Percentiles rank a stretch among this genome's conserved stretches.
phyloP scores from a whole-genome alignment of 2,888 invertebrate species.

The Deilephila porcellus region DNA sequence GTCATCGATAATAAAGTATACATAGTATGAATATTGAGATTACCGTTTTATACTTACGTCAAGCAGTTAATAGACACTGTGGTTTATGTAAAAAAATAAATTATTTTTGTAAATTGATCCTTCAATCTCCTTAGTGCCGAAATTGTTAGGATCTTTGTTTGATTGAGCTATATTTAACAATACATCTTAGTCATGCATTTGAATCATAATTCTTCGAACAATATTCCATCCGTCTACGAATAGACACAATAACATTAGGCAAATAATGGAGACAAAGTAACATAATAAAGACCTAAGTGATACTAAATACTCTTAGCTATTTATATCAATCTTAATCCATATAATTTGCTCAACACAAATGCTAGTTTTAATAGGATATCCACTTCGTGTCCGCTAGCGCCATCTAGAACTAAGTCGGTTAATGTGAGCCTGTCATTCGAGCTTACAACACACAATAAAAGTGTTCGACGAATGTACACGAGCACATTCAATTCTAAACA shows the following conservation, averaged over 20 bases:
- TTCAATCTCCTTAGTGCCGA: too few species aligned
- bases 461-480: constrained; percentile 48
- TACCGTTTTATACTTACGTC: too few species aligned
- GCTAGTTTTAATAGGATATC: not conserved
- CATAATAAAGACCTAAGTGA: not conserved
- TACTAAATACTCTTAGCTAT: not conserved
- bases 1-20: too few species aligned
- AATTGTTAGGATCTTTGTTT: too few species aligned
- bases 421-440: constrained; percentile 49
- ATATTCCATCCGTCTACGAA: not conserved
- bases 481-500: constrained; percentile 64
- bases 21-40: too few species aligned
- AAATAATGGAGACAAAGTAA: too few species aligned
- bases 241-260: not conserved
- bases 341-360: not conserved
- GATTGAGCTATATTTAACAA: not conserved
- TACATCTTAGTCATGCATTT: not conserved
- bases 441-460: constrained; percentile 54
- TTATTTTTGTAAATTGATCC: too few species aligned
- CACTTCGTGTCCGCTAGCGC: constrained; percentile 42
- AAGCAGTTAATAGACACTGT: too few species aligned
- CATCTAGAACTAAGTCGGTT: constrained; percentile 48
- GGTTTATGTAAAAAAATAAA: too few species aligned
- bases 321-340: not conserved
- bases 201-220: not conserved